phyloP scores from a whole-genome alignment of 2,888 invertebrate species.

The Lissocephala sabroskyi region DNA sequence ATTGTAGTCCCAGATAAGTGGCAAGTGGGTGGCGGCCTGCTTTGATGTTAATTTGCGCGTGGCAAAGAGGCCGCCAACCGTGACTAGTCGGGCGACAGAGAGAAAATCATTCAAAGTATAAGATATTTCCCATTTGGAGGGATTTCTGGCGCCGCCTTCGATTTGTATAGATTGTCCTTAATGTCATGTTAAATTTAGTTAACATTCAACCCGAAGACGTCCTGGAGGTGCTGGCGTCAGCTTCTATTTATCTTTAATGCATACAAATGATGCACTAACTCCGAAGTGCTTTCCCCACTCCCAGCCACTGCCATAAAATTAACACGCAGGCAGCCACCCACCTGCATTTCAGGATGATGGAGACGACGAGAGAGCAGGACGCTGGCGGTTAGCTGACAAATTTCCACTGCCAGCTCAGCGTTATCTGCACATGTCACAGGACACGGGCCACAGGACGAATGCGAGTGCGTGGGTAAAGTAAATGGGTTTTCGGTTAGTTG shows the following conservation, averaged over 20 bases:
- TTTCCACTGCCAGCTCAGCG: slow-evolving; percentile 18
- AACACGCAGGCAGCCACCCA: slow-evolving; percentile 3
- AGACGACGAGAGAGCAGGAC: background rate
- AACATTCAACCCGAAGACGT: too few relatives aligned
- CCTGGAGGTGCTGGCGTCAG: slow-evolving; percentile 15
- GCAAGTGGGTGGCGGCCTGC: too few relatives aligned
- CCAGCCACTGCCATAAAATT: too few relatives aligned
- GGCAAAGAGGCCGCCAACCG: too few relatives aligned
- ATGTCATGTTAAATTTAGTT: background rate
- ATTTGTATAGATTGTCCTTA: background rate
- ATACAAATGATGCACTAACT: slow-evolving; percentile 59
- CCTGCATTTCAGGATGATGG: background rate
- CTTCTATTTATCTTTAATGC: slow-evolving; percentile 38
- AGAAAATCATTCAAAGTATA: too few relatives aligned
- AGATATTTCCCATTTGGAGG: too few relatives aligned
- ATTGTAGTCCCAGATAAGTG: too few relatives aligned
- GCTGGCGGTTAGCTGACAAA: slow-evolving; percentile 22
- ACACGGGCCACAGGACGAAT: slow-evolving; percentile 3
- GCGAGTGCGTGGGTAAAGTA: too few relatives aligned
- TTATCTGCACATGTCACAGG: slow-evolving; percentile 34
- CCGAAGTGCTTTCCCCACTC: slow-evolving; percentile 37
- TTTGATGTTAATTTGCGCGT: too few relatives aligned
- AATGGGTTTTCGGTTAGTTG: too few relatives aligned
- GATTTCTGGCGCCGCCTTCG: background rate
- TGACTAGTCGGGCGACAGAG: too few relatives aligned